Conservation (phyloP, 2,888 invertebrate genomes). For the Tolmerus cingulatus region DNA sequence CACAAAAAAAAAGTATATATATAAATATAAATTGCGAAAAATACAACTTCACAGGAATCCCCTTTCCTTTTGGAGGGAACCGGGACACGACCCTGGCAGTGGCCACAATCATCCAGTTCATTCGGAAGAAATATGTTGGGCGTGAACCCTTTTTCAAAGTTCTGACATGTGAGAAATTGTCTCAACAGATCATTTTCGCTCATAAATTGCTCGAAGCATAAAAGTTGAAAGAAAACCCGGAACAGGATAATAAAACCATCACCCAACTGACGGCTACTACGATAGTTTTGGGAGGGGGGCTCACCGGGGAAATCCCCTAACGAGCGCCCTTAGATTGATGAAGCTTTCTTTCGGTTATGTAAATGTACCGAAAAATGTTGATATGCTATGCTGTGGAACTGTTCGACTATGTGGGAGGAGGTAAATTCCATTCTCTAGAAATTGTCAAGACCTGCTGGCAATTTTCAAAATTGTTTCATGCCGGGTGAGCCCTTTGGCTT, state of each 20-base stretch:
- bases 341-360: not conserved
- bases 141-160: constrained; percentile 14
- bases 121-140: constrained; percentile 24
- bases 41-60: not conserved
- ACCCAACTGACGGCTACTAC: not conserved
- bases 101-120: constrained; percentile 30
- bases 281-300: not conserved
- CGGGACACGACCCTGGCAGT: not conserved
- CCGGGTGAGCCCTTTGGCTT: not conserved
- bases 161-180: constrained; percentile 29
- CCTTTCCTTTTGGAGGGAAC: not conserved
- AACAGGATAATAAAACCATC: constrained; percentile 27
- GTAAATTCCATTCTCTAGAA: not conserved
- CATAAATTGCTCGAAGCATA: constrained; percentile 27
- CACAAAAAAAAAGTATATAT: not conserved
- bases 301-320: not conserved
- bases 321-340: not conserved
- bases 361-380: not conserved
- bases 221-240: not conserved
- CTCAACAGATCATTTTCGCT: constrained; percentile 33
- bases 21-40: not conserved
- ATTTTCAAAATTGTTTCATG: not conserved
- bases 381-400: not conserved
- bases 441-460: not conserved
- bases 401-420: not conserved